A percentile compares a stretch with the other conserved stretches of the same genome.
Evolutionary conservation across 1,140 invertebrate species (phyloP).

Genomic region (Melipona quadrifasciata): DNA sequence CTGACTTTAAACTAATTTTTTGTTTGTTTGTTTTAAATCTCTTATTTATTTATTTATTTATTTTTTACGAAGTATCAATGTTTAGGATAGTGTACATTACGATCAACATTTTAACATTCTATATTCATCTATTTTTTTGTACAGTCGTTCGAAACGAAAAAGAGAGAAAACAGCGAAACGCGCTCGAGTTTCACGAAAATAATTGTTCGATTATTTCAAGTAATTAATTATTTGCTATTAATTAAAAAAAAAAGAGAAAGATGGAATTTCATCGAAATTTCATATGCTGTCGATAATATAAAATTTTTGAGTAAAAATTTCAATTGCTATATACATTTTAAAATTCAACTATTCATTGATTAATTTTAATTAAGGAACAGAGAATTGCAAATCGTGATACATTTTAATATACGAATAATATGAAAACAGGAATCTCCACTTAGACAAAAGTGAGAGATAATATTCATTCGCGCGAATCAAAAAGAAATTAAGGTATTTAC

Average conservation of each 20-base stretch:
- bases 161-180: background rate
- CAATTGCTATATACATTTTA: background rate
- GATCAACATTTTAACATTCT: constrained; percentile 36
- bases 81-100: constrained; percentile 32
- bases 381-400: background rate
- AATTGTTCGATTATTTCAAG: background rate
- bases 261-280: background rate
- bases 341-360: background rate
- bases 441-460: background rate
- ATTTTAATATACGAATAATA: constrained; percentile 4
- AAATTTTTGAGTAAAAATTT: background rate
- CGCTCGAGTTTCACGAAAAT: background rate
- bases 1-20: constrained; percentile 28
- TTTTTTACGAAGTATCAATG: background rate
- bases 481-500: background rate
- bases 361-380: background rate
- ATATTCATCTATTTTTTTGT: constrained; percentile 39
- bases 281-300: background rate
- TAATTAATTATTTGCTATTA: background rate
- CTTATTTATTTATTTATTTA: background rate
- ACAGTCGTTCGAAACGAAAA: constrained; percentile 1
- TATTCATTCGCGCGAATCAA: background rate
- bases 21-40: background rate
- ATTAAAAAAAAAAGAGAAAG: no score
- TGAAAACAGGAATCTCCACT: background rate